Percentiles rank a stretch among this genome's conserved stretches.
Conservation (phyloP, 2,888 invertebrate species). For the Parapristionchus giblindavisi region DNA sequence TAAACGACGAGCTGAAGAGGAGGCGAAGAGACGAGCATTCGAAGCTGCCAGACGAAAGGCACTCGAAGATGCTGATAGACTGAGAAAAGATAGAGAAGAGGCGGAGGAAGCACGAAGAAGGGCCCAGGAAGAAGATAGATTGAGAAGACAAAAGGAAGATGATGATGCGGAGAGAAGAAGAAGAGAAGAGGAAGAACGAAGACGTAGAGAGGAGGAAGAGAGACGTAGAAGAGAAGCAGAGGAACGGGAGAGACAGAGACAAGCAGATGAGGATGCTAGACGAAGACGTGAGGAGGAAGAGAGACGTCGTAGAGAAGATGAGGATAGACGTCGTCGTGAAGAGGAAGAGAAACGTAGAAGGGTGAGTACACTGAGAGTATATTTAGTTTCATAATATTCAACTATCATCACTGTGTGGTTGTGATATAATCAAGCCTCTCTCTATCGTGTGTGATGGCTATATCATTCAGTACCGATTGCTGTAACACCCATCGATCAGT, state of each 20-base stretch:
- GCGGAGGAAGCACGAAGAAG: conserved; percentile 65
- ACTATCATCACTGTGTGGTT: neutral
- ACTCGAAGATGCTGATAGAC: conserved; percentile 67
- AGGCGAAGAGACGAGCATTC: conserved; percentile 67
- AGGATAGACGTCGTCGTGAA: conserved; percentile 42
- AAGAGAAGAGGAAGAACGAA: conserved; percentile 65
- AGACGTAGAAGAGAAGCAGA: conserved; percentile 50
- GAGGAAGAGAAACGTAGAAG: conserved; percentile 39
- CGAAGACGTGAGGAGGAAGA: conserved; percentile 42
- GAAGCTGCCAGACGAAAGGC: conserved; percentile 69
- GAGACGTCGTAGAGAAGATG: conserved; percentile 50
- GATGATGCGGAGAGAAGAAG: conserved; percentile 62
- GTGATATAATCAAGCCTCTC: no score
- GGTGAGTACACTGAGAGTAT: conserved; percentile 31
- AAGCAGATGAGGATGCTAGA: conserved; percentile 48
- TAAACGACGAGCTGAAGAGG: conserved; percentile 66
- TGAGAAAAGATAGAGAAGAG: conserved; percentile 66
- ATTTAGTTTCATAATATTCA: neutral
- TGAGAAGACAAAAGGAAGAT: conserved; percentile 54
- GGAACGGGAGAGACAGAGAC: conserved; percentile 43
- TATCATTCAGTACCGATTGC: no score
- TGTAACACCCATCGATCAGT: no score
- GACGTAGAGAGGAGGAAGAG: conserved; percentile 60
- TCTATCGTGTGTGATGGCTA: no score
- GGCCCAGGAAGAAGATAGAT: conserved; percentile 64